Evolutionary conservation across 2,888 invertebrate genomes (phyloP).

Genomic region (Ptilodon capucinus): DNA sequence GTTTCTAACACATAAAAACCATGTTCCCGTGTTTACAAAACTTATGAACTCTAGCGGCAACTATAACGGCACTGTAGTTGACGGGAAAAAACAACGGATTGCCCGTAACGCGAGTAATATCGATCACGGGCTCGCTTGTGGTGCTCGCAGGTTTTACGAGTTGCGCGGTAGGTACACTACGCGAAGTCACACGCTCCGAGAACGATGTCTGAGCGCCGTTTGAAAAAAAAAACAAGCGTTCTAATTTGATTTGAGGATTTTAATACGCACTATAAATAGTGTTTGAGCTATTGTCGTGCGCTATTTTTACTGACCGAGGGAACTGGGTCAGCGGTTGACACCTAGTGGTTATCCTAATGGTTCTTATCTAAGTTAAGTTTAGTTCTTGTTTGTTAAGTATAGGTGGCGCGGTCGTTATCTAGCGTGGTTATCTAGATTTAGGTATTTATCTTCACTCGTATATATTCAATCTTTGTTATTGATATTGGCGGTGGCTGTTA

Average conservation of each 20-base stretch:
- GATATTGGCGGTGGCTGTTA: too few relatives aligned
- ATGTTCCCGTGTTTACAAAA: slow-evolving; percentile 79
- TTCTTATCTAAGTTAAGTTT: slow-evolving; percentile 42
- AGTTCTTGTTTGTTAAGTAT: slow-evolving; percentile 23
- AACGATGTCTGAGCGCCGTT: slow-evolving; percentile 27
- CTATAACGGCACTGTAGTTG: slow-evolving; percentile 61
- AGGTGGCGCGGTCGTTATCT: slow-evolving; percentile 39
- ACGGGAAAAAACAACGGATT: slow-evolving; percentile 57
- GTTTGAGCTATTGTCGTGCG: slow-evolving; percentile 77
- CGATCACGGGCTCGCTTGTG: slow-evolving; percentile 42
- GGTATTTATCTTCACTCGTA: too few relatives aligned
- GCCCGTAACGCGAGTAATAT: slow-evolving; percentile 42
- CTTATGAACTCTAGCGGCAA: slow-evolving; percentile 66
- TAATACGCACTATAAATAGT: slow-evolving; percentile 78
- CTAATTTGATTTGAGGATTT: slow-evolving; percentile 61
- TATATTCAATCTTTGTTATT: too few relatives aligned
- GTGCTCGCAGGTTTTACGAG: slow-evolving; percentile 46
- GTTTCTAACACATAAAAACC: slow-evolving; percentile 55
- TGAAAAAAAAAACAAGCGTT: slow-evolving; percentile 55
- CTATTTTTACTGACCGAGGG: slow-evolving; percentile 77
- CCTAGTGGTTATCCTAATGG: slow-evolving; percentile 42
- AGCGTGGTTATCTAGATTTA: slow-evolving; percentile 1
- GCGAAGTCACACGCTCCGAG: slow-evolving; percentile 28
- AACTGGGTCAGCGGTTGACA: slow-evolving; percentile 73
- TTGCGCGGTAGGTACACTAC: slow-evolving; percentile 54